Evolutionary conservation across 2,888 invertebrate genomes (phyloP), one percentile per base, ranked within the genome.

Genomic region (Heterodera filipjevi): DNA sequence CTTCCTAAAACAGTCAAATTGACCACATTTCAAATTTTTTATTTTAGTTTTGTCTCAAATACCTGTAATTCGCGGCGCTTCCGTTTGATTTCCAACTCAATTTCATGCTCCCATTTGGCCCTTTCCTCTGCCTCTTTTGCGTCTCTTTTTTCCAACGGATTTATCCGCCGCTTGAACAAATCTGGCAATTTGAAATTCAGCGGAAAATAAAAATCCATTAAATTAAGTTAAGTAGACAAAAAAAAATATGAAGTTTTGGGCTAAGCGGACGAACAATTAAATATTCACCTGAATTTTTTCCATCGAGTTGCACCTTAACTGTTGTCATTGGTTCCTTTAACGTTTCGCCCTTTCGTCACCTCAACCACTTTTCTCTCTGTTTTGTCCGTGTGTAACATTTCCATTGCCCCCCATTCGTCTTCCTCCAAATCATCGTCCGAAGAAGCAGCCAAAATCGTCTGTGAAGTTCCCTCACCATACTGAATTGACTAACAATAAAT

Each of bases 371-470:
- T 59, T 59, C 27, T 68, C 19, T 68, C 68, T 6, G 68, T 14
- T 22, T 68, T 68, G 19, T 27, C 39, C 39, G 44, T 39, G 44
- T 46, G 71, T 22, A 78, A 66, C 16, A 32, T 30, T n/a, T 68
- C 78, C 39, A 78, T 49, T 12, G 75, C 74, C 66, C 53, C 73
- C 78, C 78, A 78, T 32, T 78, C 78, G 27, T 66, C 78, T 3
- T 66, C 49, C 32, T 35, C 35, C 3, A 53, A 49, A 27, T 66
- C 68, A 10, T 49, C 49, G 8, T 32, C 32, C 22, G 53, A 49
- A 27, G 75, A 74, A n/a, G 64, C 6, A 27, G 68, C 3, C 5
- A 33, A 30, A n/a, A 10, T 59, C 59, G n/a, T 27, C 27, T 59
- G n/a, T 12, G 59, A 59, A 59, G 59, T 59, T 59, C 59, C 59